A percentile compares a stretch with the other conserved stretches of the same genome.
phyloP scores from a whole-genome alignment of 2,888 invertebrate genomes.

The Monopis laevigella region DNA sequence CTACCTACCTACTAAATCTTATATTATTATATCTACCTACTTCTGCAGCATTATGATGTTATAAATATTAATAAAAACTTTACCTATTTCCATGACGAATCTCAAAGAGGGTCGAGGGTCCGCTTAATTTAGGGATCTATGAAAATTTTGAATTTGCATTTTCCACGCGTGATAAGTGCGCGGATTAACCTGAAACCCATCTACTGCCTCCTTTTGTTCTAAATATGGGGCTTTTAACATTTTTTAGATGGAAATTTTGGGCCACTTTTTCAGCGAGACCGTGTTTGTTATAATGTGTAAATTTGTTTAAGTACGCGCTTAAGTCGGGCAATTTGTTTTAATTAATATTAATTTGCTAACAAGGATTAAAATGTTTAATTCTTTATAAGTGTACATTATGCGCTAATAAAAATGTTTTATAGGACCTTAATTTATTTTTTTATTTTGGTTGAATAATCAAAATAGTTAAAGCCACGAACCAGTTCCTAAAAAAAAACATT shows the following conservation, averaged over 20 bases:
- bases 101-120: constrained; percentile 33
- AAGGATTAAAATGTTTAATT: constrained; percentile 16
- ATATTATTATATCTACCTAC: no score
- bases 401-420: no score
- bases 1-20: no score
- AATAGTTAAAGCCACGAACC: no score
- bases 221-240: constrained; percentile 66
- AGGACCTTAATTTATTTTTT: no score
- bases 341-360: constrained; percentile 33
- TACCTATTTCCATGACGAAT: constrained; percentile 52
- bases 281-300: constrained; percentile 36
- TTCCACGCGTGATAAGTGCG: constrained; percentile 67
- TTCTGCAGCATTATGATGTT: no score
- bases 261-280: constrained; percentile 61
- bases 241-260: constrained; percentile 64
- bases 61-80: no score
- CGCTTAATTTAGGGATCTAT: constrained; percentile 56
- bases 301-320: constrained; percentile 64
- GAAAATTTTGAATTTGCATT: constrained; percentile 58
- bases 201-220: constrained; percentile 63
- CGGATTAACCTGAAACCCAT: constrained; percentile 61
- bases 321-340: constrained; percentile 46
- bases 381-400: no score
- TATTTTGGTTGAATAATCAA: no score
- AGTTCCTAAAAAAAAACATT: no score